These are phyloP conservation scores for Idaea straminata DNA, from an alignment of 2,888 invertebrate genomes.

Conservation along the genomic window DNA sequence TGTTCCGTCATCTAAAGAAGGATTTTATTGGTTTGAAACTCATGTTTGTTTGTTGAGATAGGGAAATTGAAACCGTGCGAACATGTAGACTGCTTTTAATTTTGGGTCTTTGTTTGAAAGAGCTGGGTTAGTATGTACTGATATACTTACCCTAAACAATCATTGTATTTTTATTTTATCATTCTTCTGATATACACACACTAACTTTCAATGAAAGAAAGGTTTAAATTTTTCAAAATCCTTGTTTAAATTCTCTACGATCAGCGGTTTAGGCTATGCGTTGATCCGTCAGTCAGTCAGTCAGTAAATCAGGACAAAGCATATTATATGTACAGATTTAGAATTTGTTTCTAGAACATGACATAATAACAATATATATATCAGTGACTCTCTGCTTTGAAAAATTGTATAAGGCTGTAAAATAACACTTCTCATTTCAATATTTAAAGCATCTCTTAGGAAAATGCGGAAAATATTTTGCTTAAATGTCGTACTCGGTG, in stretches of 20 bases:
- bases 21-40: not conserved
- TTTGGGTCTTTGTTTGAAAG: not conserved
- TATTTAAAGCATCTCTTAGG: not conserved
- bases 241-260: too few species aligned
- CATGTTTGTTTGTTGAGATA: not conserved
- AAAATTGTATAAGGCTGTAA: not conserved
- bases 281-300: too few species aligned
- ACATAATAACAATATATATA: not conserved
- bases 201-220: too few species aligned
- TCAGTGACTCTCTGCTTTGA: not conserved
- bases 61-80: not conserved
- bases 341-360: not conserved
- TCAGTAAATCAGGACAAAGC: too few species aligned
- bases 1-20: not conserved
- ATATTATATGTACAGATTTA: too few species aligned
- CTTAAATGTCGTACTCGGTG: slow-evolving; percentile 27
- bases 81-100: not conserved
- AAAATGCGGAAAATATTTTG: slow-evolving; percentile 10
- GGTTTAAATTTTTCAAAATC: too few species aligned
- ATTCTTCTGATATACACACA: not conserved
- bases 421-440: not conserved
- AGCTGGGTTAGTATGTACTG: not conserved
- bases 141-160: not conserved
- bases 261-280: too few species aligned
- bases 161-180: not conserved